Percentiles rank a stretch among this genome's conserved stretches.
Conservation (phyloP, 2,888 invertebrate species). For the Neoascia interrupta region DNA sequence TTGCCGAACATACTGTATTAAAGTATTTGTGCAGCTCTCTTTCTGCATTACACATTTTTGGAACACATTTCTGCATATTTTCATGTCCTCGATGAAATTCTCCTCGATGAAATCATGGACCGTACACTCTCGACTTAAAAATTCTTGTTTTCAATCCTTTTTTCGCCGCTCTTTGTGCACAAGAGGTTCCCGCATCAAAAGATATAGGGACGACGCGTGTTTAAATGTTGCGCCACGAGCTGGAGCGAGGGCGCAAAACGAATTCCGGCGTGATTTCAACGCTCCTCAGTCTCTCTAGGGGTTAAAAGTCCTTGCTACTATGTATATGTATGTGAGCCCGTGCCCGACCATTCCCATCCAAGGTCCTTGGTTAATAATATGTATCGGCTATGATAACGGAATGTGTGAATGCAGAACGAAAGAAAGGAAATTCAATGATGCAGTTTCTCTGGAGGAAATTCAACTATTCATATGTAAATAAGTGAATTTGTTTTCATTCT, state of each 20-base stretch:
- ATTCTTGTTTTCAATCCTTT: slow-evolving; percentile 19
- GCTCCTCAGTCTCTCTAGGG: slow-evolving; percentile 3
- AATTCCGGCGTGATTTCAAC: slow-evolving; percentile 28
- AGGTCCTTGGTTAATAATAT: slow-evolving; percentile 56
- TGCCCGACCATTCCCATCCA: slow-evolving; percentile 5
- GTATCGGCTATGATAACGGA: slow-evolving; percentile 50
- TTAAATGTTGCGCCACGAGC: slow-evolving; percentile 34
- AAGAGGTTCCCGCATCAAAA: not conserved
- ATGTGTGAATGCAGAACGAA: slow-evolving; percentile 10
- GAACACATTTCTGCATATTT: slow-evolving; percentile 15
- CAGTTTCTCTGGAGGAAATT: slow-evolving; percentile 42
- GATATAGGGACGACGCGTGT: slow-evolving; percentile 22
- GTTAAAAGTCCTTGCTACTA: too few species aligned
- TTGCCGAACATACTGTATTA: too few species aligned
- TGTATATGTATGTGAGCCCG: slow-evolving; percentile 20
- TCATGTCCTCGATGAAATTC: slow-evolving; percentile 34
- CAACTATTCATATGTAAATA: slow-evolving; percentile 67
- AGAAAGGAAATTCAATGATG: slow-evolving; percentile 42
- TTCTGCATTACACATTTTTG: too few species aligned
- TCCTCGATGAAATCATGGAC: slow-evolving; percentile 22
- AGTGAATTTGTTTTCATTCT: slow-evolving; percentile 62
- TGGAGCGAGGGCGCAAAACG: slow-evolving; percentile 29
- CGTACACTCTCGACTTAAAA: too few species aligned
- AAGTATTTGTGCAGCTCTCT: too few species aligned
- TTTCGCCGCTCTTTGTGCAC: not conserved